Conservation (phyloP, 2,113 vertebrate genomes). For the Psittacula cyanocephala region DNA sequence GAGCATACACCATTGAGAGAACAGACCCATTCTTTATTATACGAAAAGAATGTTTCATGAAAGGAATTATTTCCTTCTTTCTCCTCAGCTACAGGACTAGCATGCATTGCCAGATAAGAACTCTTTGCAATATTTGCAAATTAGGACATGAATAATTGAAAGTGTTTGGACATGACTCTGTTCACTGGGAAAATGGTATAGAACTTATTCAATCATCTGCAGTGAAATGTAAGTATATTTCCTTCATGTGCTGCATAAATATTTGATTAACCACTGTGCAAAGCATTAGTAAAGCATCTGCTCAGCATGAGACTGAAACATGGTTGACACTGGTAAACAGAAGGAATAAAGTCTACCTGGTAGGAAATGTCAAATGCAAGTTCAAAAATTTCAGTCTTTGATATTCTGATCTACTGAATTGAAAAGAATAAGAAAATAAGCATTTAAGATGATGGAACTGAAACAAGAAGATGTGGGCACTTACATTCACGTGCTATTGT, state of each 20-base stretch:
- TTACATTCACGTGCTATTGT: background rate
- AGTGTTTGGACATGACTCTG: conserved; percentile 12
- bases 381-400: background rate
- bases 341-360: background rate
- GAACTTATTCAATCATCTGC: conserved; percentile 32
- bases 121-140: conserved; percentile 40
- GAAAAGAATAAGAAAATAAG: background rate
- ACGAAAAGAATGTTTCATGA: background rate
- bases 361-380: background rate
- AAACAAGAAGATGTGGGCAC: background rate
- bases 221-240: conserved; percentile 47
- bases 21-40: background rate
- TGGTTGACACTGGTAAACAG: background rate
- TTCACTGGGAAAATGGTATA: conserved; percentile 39
- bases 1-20: background rate
- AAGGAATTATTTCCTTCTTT: background rate
- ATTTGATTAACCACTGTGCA: conserved; percentile 44
- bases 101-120: background rate
- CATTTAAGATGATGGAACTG: background rate
- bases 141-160: conserved; percentile 54
- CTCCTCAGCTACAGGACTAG: background rate
- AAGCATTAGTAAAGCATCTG: conserved; percentile 22
- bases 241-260: conserved; percentile 45
- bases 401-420: background rate
- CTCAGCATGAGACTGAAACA: background rate